These are phyloP conservation scores for Caenorhabditis sp. DNA, from an alignment of 2,888 invertebrate species.

Conservation along the genomic window DNA sequence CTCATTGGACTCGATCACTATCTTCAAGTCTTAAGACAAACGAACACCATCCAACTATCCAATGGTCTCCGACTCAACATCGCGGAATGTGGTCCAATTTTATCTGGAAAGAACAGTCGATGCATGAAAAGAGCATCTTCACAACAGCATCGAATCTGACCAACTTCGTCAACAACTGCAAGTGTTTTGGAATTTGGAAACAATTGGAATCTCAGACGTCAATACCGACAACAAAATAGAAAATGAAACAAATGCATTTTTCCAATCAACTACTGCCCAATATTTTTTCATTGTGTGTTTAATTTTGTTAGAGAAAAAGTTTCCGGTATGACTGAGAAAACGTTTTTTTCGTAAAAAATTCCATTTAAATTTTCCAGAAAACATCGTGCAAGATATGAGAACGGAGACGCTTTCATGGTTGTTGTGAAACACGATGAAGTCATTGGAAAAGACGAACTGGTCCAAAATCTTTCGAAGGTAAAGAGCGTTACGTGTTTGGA, in stretches of 20 bases:
- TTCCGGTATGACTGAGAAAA: no score
- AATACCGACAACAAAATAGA: neutral
- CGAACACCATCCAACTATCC: neutral
- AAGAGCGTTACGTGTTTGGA: no score
- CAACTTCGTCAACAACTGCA: neutral
- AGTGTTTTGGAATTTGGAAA: neutral
- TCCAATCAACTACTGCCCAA: neutral
- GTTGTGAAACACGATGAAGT: no score
- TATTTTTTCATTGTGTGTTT: no score
- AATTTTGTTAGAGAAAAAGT: no score
- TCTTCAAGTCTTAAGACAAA: neutral
- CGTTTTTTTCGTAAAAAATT: no score
- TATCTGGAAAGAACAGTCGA: conserved; percentile 5
- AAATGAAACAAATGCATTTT: conserved; percentile 4
- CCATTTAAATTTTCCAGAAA: no score
- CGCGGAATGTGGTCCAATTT: neutral
- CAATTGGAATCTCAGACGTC: neutral
- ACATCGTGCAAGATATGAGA: no score
- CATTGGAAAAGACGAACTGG: no score
- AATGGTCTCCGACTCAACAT: conserved; percentile 1
- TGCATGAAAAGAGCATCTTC: neutral
- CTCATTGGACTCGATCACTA: conserved; percentile 1
- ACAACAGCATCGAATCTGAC: neutral
- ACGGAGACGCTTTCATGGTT: no score
- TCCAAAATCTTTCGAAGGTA: no score